Evolutionary conservation across 2,888 invertebrate species (phyloP).

Genomic region (Gnatocerus cornutus): DNA sequence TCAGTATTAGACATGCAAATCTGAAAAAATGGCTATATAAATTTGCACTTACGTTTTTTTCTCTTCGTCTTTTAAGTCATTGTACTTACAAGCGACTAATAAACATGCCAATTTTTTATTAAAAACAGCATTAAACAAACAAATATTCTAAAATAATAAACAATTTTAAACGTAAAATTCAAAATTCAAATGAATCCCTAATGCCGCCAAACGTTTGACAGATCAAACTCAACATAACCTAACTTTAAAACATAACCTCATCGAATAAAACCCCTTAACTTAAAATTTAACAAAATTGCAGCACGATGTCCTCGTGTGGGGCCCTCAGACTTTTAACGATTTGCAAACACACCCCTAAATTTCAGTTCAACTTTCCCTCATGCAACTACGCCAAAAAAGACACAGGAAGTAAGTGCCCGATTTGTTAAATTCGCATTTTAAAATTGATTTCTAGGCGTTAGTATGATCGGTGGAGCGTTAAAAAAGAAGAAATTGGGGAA

Average conservation of each 20-base stretch:
- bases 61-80: too few relatives aligned
- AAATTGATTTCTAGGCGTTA: conserved; percentile 62
- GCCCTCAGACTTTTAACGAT: conserved; percentile 29
- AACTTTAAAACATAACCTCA: conserved; percentile 10
- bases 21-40: too few relatives aligned
- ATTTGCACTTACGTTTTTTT: too few relatives aligned
- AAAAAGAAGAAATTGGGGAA: conserved; percentile 79
- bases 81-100: too few relatives aligned
- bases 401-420: conserved; percentile 56
- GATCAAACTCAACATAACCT: too few relatives aligned
- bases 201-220: too few relatives aligned
- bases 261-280: conserved; percentile 4
- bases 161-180: too few relatives aligned
- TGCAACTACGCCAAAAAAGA: conserved; percentile 64
- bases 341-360: conserved; percentile 26
- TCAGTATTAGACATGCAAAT: too few relatives aligned
- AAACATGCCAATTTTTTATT: too few relatives aligned
- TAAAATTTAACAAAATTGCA: background rate
- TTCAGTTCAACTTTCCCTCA: conserved; percentile 56
- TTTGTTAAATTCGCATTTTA: background rate
- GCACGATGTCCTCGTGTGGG: conserved; percentile 16
- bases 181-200: too few relatives aligned
- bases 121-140: too few relatives aligned
- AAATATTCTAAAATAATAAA: too few relatives aligned
- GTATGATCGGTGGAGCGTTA: conserved; percentile 68